A percentile compares a stretch with the other conserved stretches of the same genome.
These are phyloP conservation scores for Pomatorhinus ruficollis DNA, from an alignment of 2,113 vertebrate species.

Conservation along the genomic window DNA sequence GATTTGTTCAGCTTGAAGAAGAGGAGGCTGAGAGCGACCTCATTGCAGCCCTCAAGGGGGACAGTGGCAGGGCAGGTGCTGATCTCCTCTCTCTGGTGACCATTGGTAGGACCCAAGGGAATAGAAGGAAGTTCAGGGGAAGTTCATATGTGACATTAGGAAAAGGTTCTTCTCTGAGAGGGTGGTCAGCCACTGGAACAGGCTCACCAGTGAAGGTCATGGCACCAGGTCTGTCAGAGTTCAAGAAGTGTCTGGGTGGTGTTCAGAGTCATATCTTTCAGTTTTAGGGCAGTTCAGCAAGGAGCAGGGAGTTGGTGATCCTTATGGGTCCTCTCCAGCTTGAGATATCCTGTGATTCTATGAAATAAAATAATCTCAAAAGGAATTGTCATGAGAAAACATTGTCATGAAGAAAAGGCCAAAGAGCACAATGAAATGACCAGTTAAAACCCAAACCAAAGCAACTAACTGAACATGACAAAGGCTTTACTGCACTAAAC, in stretches of 20 bases:
- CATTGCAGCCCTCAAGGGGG: background rate
- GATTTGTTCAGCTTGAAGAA: background rate
- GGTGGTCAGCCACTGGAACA: background rate
- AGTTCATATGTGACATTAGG: background rate
- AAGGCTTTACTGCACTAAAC: background rate
- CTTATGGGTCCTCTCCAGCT: background rate
- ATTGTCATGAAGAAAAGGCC: background rate
- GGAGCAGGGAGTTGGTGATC: background rate
- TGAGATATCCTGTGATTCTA: no score
- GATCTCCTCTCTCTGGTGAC: background rate
- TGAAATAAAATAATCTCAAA: background rate
- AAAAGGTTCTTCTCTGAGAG: background rate
- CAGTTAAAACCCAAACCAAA: background rate
- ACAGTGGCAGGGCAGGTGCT: background rate
- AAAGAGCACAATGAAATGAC: background rate
- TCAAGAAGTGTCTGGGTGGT: background rate
- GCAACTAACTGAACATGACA: background rate
- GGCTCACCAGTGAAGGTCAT: background rate
- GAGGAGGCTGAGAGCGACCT: background rate
- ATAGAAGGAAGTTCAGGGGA: background rate
- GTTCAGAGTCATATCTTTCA: background rate
- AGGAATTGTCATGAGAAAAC: background rate
- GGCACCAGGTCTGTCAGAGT: background rate
- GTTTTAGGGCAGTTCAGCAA: background rate
- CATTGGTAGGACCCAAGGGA: accelerated